Evolutionary conservation across 1,140 invertebrate species (phyloP), one percentile per base, ranked within the genome.

Genomic region (Eupeodes corollae): DNA sequence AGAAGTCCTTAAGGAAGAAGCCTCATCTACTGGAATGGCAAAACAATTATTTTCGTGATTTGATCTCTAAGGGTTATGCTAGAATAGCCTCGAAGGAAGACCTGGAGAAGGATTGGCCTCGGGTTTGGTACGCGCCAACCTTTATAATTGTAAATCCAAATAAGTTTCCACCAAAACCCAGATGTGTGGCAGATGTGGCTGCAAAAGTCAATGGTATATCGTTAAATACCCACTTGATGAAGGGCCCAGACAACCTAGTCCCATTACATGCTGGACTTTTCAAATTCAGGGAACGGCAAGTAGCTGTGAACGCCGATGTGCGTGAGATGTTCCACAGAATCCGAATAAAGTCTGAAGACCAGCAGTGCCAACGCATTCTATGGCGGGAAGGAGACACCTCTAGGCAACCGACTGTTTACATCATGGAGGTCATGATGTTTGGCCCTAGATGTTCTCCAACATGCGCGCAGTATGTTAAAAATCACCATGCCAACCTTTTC

Each of bases 161-260:
- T 14, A 59, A 59, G 47, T 37, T 10, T 16, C 52, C 53, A 5
- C 42, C 37, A 2, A 59, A 56, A 43, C 9, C 21, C 56, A 18
- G 21, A 26, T 16, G 58, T 1, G 59, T 62, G 0, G 55, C 56
- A 30, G 60, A 63, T 35, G 57, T 53, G 0, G 57, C 56, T 3
- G 53, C 55, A 11, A 50, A 46, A 44, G 15, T 21, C 16, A 37
- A 37, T 5, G 35, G 35, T 5, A 37, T 37, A 5, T 37, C 13
- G 13, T 10, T 37, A 11, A 37, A 37, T 16, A 37, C 3, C 6
- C 35, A 37, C 3, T 16, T 37, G 35, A 37, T 37, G 35, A n/a
- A 13, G 5, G 35, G 35, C 15, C 35, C 35, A 37, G 35, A 37
- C 35, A n/a, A n/a, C 13, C 6, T 37, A 16, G 15, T 16, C 5